Percentiles rank a stretch among this genome's conserved stretches.
Evolutionary conservation across 2,113 vertebrate species (phyloP).

Genomic region (Pogonocichla stellata): DNA sequence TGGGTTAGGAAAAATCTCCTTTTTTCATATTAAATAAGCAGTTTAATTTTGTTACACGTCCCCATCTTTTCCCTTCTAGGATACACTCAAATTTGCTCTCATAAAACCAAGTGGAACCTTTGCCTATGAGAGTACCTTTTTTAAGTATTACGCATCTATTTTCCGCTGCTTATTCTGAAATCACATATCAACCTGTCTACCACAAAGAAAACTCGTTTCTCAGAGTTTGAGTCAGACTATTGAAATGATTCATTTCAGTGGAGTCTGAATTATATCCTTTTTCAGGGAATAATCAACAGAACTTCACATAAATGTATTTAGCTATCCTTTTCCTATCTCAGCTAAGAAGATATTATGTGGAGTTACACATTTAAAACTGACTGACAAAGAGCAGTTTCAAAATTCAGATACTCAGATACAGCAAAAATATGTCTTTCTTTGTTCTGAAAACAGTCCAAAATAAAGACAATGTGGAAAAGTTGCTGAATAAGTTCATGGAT

Average conservation of each 20-base stretch:
- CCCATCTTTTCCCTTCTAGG: neutral
- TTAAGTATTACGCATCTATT: neutral
- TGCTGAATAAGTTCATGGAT: neutral
- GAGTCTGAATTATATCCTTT: neutral
- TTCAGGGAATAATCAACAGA: neutral
- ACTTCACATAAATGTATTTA: neutral
- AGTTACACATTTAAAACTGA: neutral
- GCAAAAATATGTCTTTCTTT: neutral
- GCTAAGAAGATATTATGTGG: neutral
- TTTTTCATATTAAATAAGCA: neutral
- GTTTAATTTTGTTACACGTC: neutral
- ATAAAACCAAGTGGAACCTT: neutral
- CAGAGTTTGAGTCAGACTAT: neutral
- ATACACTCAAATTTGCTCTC: neutral
- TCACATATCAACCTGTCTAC: neutral
- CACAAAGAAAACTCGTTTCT: neutral
- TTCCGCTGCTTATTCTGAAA: neutral
- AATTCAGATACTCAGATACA: neutral
- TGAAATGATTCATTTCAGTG: neutral
- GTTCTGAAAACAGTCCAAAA: neutral
- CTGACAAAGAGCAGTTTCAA: neutral
- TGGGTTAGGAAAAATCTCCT: neutral
- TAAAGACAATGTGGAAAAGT: neutral
- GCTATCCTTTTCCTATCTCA: neutral
- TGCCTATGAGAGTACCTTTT: neutral